phyloP scores from a whole-genome alignment of 2,888 invertebrate genomes.

The Heliconius ismenius region DNA sequence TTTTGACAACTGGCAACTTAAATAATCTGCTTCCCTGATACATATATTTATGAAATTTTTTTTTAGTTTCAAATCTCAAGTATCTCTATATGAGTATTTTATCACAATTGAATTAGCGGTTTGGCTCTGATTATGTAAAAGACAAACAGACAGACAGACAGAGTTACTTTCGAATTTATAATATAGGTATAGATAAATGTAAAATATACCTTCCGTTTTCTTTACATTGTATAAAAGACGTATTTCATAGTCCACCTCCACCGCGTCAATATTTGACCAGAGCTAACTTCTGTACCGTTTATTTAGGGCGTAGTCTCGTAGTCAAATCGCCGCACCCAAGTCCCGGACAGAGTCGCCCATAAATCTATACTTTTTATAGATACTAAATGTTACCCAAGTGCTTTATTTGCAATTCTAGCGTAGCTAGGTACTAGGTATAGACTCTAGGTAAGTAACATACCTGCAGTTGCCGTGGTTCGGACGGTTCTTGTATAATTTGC shows the following conservation, averaged over 20 bases:
- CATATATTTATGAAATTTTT: no score
- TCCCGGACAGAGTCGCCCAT: background rate
- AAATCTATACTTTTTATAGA: conserved; percentile 15
- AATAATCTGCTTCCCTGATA: no score
- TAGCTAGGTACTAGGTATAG: background rate
- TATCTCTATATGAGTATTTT: no score
- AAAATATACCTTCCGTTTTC: background rate
- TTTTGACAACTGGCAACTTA: no score
- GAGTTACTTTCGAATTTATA: no score
- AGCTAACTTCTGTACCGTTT: background rate
- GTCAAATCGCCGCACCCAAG: conserved; percentile 16
- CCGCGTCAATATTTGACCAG: conserved; percentile 15
- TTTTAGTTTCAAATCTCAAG: no score
- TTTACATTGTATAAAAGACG: background rate
- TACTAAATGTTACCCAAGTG: background rate
- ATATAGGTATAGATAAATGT: no score
- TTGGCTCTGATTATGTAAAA: no score
- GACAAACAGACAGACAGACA: no score
- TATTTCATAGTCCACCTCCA: background rate
- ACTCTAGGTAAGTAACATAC: background rate
- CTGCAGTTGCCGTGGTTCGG: background rate
- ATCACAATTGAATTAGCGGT: no score
- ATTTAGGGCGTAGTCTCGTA: conserved; percentile 12
- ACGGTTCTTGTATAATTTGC: no score
- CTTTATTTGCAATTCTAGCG: background rate